phyloP scores from a whole-genome alignment of 2,113 vertebrate genomes.

The Hippocampus guttulatus region DNA sequence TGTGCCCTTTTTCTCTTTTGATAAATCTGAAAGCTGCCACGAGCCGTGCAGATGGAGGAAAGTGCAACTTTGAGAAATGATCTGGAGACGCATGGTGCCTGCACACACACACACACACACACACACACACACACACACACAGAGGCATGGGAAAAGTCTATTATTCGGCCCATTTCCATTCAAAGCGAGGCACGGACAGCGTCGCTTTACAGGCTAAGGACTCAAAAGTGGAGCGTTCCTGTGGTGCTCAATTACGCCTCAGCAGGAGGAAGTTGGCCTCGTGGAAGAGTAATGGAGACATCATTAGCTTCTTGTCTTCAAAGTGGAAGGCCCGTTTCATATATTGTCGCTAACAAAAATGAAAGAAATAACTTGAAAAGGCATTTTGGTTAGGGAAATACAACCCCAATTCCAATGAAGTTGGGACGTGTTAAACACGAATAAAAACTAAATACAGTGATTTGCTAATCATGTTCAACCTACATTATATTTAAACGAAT shows the following conservation, averaged over 20 bases:
- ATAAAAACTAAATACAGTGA: no score
- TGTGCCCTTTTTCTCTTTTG: slow-evolving; percentile 69
- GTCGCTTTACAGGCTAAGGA: slow-evolving; percentile 28
- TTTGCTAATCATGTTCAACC: no score
- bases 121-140: slow-evolving; percentile 15
- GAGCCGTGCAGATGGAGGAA: slow-evolving; percentile 46
- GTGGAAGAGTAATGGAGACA: slow-evolving; percentile 35
- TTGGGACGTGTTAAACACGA: no score
- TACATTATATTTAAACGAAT: no score
- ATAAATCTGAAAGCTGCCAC: slow-evolving; percentile 66
- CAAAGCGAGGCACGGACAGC: slow-evolving; percentile 20
- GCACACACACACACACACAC: slow-evolving; percentile 16
- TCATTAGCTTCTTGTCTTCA: slow-evolving; percentile 2
- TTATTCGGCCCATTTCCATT: slow-evolving; percentile 16
- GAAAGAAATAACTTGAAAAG: no score
- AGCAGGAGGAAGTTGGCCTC: slow-evolving; percentile 31
- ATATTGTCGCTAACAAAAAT: no score
- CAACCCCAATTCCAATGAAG: no score
- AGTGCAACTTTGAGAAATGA: slow-evolving; percentile 61
- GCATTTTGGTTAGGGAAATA: no score
- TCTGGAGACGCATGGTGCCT: slow-evolving; percentile 38
- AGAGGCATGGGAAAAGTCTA: slow-evolving; percentile 24
- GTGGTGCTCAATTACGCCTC: slow-evolving; percentile 46
- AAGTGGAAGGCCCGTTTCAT: not conserved
- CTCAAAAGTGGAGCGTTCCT: slow-evolving; percentile 36